Conservation (phyloP, 2,888 invertebrate species). For the Tetrapedia diversipes region DNA sequence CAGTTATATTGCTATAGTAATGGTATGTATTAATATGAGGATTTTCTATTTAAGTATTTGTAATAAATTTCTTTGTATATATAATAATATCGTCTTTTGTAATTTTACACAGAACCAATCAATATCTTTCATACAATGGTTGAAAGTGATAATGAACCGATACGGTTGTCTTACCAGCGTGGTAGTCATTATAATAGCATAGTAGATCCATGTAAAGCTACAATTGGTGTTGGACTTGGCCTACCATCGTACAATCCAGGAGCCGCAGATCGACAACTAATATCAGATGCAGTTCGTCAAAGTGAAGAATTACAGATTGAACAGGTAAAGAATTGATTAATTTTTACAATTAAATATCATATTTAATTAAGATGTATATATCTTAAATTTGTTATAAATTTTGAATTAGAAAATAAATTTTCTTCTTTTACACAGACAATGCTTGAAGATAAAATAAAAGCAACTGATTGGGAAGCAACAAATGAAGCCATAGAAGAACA, state of each 20-base stretch:
- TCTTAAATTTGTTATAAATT: too few species aligned
- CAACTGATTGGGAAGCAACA: conserved; percentile 96
- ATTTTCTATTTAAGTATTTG: not conserved
- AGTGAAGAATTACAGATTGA: conserved; percentile 92
- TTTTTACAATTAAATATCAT: conserved; percentile 7
- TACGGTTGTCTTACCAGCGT: conserved; percentile 93
- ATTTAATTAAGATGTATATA: too few species aligned
- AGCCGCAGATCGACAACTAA: conserved; percentile 87
- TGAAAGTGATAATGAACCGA: conserved; percentile 90
- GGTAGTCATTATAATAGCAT: conserved; percentile 95
- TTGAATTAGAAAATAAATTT: too few species aligned
- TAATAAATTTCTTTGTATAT: conserved; percentile 18
- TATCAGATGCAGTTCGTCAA: conserved; percentile 89
- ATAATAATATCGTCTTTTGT: not conserved
- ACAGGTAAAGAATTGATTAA: conserved; percentile 84
- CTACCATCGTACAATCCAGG: conserved; percentile 92
- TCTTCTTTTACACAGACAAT: conserved; percentile 88
- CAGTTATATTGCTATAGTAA: conserved; percentile 92
- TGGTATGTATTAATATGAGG: conserved; percentile 83
- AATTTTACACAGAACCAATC: conserved; percentile 88
- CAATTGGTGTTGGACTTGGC: conserved; percentile 92
- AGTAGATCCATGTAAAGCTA: conserved; percentile 91
- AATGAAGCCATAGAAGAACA: conserved; percentile 95
- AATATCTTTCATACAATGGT: conserved; percentile 93
- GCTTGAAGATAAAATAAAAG: conserved; percentile 94